Percentiles rank a stretch among this genome's conserved stretches.
Evolutionary conservation across 2,888 invertebrate genomes (phyloP).

Genomic region (Chrysolina americana): DNA sequence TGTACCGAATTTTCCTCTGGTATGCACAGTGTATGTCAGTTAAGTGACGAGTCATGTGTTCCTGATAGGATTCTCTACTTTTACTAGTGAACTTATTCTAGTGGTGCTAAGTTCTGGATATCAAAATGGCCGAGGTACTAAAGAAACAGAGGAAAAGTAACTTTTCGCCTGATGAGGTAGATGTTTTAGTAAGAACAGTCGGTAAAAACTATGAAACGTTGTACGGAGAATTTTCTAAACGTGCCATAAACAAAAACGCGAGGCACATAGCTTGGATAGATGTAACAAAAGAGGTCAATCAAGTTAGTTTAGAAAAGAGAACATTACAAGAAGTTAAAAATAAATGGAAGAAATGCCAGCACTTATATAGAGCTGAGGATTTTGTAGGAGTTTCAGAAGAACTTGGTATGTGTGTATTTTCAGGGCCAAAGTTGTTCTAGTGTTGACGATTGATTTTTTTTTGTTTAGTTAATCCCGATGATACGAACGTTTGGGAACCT

Average conservation of each 20-base stretch:
- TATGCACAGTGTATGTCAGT: not conserved
- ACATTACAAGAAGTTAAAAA: conserved; percentile 63
- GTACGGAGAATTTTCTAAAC: conserved; percentile 58
- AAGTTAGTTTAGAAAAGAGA: conserved; percentile 58
- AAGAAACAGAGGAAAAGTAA: conserved; percentile 60
- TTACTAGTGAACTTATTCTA: conserved; percentile 3
- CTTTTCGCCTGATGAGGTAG: conserved; percentile 61
- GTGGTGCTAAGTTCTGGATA: conserved; percentile 49
- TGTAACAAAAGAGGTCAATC: conserved; percentile 60
- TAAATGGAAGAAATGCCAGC: conserved; percentile 63
- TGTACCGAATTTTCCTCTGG: not conserved
- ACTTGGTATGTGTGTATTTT: conserved; percentile 51
- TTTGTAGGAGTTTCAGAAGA: conserved; percentile 45
- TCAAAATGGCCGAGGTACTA: conserved; percentile 56
- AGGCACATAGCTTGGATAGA: conserved; percentile 60
- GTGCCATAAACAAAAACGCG: conserved; percentile 54
- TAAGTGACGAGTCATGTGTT: not conserved
- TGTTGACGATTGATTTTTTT: conserved; percentile 37
- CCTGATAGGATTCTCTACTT: conserved; percentile 1
- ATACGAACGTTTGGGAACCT: conserved; percentile 46
- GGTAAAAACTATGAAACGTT: conserved; percentile 56
- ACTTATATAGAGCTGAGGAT: conserved; percentile 52
- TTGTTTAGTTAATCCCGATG: conserved; percentile 39
- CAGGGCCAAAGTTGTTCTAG: conserved; percentile 18
- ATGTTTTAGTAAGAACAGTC: conserved; percentile 56